Percentiles rank a stretch among this genome's conserved stretches.
phyloP scores from a whole-genome alignment of 2,888 invertebrate genomes.

The Sphinx pinastri region DNA sequence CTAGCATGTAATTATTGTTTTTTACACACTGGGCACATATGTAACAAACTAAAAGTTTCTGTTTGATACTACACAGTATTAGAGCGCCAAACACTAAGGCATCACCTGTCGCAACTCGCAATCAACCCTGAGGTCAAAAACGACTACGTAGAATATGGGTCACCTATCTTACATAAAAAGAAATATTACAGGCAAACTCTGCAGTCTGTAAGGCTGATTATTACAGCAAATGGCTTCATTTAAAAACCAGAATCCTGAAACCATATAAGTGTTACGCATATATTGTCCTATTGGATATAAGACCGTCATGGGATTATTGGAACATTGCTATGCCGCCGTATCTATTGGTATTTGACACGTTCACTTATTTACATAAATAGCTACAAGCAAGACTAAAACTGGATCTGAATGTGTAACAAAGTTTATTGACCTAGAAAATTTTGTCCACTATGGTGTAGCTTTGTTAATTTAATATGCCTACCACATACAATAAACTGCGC shows the following conservation, averaged over 20 bases:
- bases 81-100: background rate
- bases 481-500: background rate
- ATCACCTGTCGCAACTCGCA: background rate
- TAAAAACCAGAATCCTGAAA: slow-evolving; percentile 35
- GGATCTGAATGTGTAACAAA: slow-evolving; percentile 55
- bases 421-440: slow-evolving; percentile 58
- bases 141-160: background rate
- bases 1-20: background rate
- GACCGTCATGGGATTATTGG: slow-evolving; percentile 55
- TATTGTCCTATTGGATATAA: slow-evolving; percentile 41
- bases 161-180: background rate
- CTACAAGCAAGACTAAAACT: slow-evolving; percentile 53
- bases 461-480: slow-evolving; percentile 23
- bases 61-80: background rate
- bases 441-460: slow-evolving; percentile 28
- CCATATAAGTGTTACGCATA: slow-evolving; percentile 39
- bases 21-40: background rate
- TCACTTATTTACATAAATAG: slow-evolving; percentile 55
- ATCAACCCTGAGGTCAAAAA: background rate
- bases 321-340: background rate
- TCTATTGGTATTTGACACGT: slow-evolving; percentile 41
- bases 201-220: background rate
- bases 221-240: slow-evolving; percentile 30
- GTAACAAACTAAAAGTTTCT: background rate
- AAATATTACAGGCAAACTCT: background rate